A percentile compares a stretch with the other conserved stretches of the same genome.
These are phyloP conservation scores for Phrynocephalus versicolor DNA, from an alignment of 2,113 vertebrate species.

Conservation along the genomic window DNA sequence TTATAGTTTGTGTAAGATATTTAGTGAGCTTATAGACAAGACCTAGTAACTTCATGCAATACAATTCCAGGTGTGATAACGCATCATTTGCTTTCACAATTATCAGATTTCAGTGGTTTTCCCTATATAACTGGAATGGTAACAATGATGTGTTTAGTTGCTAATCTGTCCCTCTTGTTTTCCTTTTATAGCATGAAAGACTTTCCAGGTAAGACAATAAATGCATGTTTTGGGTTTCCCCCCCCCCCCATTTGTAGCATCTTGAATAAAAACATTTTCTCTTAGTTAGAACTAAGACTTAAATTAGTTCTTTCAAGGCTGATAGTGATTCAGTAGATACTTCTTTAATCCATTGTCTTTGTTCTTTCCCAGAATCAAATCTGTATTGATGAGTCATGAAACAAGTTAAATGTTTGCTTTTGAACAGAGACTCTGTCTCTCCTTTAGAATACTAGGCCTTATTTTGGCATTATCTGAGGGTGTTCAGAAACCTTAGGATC, in stretches of 20 bases:
- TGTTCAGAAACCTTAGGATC: no score
- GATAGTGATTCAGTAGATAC: neutral
- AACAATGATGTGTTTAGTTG: neutral
- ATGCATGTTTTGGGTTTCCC: no score
- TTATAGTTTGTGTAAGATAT: neutral
- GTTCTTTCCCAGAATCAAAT: neutral
- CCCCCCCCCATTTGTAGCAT: no score
- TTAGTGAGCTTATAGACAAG: slow-evolving; percentile 1
- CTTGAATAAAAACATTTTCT: neutral
- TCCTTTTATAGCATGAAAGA: slow-evolving; percentile 83
- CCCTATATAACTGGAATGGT: slow-evolving; percentile 18
- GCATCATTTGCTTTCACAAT: neutral
- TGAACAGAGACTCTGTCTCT: neutral
- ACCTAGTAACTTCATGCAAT: neutral
- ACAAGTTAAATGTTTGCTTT: neutral
- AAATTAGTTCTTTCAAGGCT: neutral
- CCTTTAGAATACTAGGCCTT: no score
- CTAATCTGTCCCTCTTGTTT: slow-evolving; percentile 63
- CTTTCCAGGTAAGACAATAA: slow-evolving; percentile 83
- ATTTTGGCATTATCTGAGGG: no score
- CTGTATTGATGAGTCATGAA: neutral
- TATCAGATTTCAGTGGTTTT: neutral
- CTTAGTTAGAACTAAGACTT: neutral
- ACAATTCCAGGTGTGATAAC: neutral
- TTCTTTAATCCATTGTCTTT: neutral